These are phyloP conservation scores for Leucophenga maculata DNA, from an alignment of 2,888 invertebrate genomes.

Conservation along the genomic window DNA sequence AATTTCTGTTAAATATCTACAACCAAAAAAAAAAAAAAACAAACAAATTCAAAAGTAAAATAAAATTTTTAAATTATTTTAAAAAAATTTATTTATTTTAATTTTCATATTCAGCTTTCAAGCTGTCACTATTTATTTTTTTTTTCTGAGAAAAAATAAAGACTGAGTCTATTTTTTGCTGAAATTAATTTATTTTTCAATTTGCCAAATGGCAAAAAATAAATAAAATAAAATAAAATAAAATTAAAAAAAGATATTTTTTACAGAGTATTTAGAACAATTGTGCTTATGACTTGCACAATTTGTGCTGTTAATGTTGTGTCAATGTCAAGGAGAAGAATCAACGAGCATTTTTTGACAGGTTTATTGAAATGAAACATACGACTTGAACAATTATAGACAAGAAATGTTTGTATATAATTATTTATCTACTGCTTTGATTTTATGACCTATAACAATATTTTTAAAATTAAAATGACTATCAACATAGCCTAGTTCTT, in stretches of 20 bases:
- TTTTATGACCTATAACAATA: too few species aligned
- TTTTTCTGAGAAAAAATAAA: too few species aligned
- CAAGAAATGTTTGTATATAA: background rate
- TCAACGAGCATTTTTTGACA: background rate
- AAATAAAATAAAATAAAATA: background rate
- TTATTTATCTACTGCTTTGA: too few species aligned
- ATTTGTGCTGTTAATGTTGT: background rate
- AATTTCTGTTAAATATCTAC: background rate
- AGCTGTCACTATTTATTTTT: too few species aligned
- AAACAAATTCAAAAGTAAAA: background rate
- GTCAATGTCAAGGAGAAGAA: conserved; percentile 19
- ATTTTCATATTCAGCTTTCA: too few species aligned
- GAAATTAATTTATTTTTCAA: background rate
- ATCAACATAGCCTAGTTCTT: too few species aligned
- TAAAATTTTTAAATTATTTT: too few species aligned
- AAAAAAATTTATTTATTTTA: too few species aligned
- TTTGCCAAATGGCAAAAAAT: background rate
- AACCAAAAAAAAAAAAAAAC: background rate
- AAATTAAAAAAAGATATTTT: background rate
- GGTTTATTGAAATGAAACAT: background rate
- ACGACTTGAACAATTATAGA: background rate
- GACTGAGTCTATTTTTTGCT: background rate
- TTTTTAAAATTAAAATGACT: too few species aligned
- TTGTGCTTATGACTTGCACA: conserved; percentile 17
- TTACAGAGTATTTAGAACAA: conserved; percentile 9